Conservation (phyloP, 2,113 vertebrate genomes). For the Drymodes brunneopygia region DNA sequence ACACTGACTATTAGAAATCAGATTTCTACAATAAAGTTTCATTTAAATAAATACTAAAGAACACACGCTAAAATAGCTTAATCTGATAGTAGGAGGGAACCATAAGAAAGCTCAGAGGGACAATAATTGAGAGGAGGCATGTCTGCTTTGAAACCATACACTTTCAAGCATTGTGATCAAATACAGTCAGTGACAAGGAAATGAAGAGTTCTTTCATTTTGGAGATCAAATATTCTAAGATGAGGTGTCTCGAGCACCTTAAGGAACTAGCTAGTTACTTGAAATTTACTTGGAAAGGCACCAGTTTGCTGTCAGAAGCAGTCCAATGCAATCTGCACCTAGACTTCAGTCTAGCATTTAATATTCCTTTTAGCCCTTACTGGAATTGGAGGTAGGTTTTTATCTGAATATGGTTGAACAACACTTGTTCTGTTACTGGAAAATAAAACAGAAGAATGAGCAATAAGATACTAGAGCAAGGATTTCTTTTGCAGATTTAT, state of each 20-base stretch:
- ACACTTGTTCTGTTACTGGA: background rate
- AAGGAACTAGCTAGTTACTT: background rate
- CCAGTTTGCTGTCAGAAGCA: background rate
- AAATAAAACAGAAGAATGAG: background rate
- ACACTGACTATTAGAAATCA: background rate
- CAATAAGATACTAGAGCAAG: background rate
- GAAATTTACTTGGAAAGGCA: slow-evolving; percentile 25
- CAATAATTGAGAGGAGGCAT: background rate
- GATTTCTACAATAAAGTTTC: background rate
- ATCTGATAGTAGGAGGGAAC: background rate
- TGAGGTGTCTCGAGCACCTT: background rate
- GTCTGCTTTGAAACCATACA: background rate
- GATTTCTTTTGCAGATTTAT: background rate
- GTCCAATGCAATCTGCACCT: background rate
- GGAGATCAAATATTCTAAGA: slow-evolving; percentile 3
- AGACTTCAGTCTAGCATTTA: background rate
- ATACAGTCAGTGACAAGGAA: slow-evolving; percentile 16
- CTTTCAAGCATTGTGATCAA: background rate
- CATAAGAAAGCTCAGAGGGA: background rate
- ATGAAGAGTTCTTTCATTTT: background rate
- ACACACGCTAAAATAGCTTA: background rate
- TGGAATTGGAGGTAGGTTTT: background rate
- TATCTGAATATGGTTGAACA: background rate
- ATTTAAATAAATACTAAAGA: background rate
- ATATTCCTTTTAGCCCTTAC: background rate